Evolutionary conservation across 2,888 invertebrate genomes (phyloP), one percentile per base, ranked within the genome.

Genomic region (Ormyrus rosae): DNA sequence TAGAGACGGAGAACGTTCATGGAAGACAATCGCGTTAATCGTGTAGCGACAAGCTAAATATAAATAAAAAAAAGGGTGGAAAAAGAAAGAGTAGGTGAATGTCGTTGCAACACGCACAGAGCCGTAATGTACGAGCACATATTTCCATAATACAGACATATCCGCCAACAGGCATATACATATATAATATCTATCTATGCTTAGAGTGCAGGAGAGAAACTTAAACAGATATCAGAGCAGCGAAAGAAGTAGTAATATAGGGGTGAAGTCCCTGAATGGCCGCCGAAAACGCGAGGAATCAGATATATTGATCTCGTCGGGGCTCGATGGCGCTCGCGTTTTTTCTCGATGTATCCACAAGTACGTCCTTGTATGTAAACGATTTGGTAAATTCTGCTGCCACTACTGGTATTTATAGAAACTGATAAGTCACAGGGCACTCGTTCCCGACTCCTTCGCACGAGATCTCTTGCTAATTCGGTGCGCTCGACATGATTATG

Each of bases 201-300:
- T 34, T 34, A 34, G 34, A 34, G 34, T 4, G 34, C 34, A 34
- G 34, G 34, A 34, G 34, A 34, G 34, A 34, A 34, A 34, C 3
- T 34, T 34, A 34, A 34, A 34, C 34, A 34, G 34, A 34, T 4
- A 4, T 4, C 34, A 34, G 34, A 34, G 34, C 34, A 34, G 34
- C 34, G 34, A 34, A 34, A 34, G 34, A 34, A 4, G 34, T 4
- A 34, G 3, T 0, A 4, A 34, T 13, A 13, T 13, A 13, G 34
- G 34, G 45, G n/a, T 10, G 10, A 7, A 53, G 1, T 13, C 45
- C n/a, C 10, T 11, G 55, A 50, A 48, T 56, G 19, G 65, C 50
- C 34, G 7, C 65, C 65, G 56, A 65, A 73, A 64, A 73, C 64
- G 19, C 65, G 65, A 73, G 50, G 56, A 63, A 67, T 9, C 7